Evolutionary conservation across 2,113 vertebrate genomes (phyloP), one percentile per base, ranked within the genome.

Genomic region (Ptychochromis oligacanthus): DNA sequence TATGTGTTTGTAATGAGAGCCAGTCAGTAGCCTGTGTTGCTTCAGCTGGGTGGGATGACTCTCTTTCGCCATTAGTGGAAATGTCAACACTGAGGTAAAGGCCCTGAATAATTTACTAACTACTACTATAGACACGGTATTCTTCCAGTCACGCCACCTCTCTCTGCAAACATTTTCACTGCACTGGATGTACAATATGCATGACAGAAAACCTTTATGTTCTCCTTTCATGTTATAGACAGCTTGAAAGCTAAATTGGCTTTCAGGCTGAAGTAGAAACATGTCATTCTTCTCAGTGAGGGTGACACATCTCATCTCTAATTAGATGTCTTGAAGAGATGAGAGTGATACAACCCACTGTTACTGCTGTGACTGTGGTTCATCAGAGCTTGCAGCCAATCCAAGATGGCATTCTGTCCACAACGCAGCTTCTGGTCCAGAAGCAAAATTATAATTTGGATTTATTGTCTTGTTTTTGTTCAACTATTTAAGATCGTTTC

Each of bases 241-340:
- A 38, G 28, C 75, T 74, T 58, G 4, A 3, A 82, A 72, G 60
- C 65, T 57, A 54, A 77, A 54, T 34, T 60, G 54, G 36, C 64
- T 83, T 74, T 56, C 65, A 59, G 83, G 60, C 64, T 72, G 26
- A 43, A 77, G 80, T 12, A 55, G 65, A 87, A 88, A 87, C 74
- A 36, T 38, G 81, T 81, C 88, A 87, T 76, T 90, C 87, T 85
- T 89, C 83, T 85, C 17, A 3, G 49, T 3, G 57, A 84, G 75
- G 83, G 76, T 65, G 60, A 28, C 86, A 80, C 72, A 38, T 72
- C 84, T 89, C 87, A 13, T 81, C 78, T 67, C 77, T 91, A 89
- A 91, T 93, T 89, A 87, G 91, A 84, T 22, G 55, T 77, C 82
- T 77, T 15, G 46, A 58, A 79, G 84, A 85, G 89, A 88, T 78